These are phyloP conservation scores for Aphrocallistes beatrix DNA, from an alignment of 37 sponge, comb jelly and placozoan genomes.

Conservation along the genomic window DNA sequence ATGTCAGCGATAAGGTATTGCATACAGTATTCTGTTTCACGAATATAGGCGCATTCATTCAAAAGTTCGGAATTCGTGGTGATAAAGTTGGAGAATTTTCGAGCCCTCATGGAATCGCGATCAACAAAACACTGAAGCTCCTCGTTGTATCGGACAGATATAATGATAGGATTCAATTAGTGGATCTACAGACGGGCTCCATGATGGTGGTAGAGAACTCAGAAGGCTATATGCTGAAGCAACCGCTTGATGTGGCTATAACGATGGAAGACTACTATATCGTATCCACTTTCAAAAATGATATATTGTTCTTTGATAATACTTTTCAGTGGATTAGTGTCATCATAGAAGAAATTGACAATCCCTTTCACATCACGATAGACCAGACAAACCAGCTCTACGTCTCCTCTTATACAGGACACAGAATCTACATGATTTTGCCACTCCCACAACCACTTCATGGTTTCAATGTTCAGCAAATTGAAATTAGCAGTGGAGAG, in stretches of 20 bases:
- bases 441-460: not conserved
- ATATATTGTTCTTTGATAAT: not conserved
- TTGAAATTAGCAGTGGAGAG: not conserved
- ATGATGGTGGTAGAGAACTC: not conserved
- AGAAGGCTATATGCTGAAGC: not conserved
- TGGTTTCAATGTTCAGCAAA: not conserved
- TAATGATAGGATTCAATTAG: not conserved
- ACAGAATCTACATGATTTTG: not conserved
- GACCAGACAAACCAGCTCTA: constrained; percentile 13
- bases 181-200: not conserved
- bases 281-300: not conserved
- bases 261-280: not conserved
- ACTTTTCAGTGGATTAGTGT: not conserved
- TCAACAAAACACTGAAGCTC: not conserved
- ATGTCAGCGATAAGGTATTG: not conserved
- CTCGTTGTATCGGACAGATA: not conserved
- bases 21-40: constrained; percentile 2
- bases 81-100: not conserved
- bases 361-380: not conserved
- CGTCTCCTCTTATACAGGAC: not conserved
- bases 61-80: not conserved
- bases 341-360: not conserved
- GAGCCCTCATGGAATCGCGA: not conserved
- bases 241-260: not conserved
- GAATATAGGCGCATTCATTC: not conserved